A percentile compares a stretch with the other conserved stretches of the same genome.
These are phyloP conservation scores for Illadopsis cleaveri DNA, from an alignment of 2,113 vertebrate genomes.

Conservation along the genomic window DNA sequence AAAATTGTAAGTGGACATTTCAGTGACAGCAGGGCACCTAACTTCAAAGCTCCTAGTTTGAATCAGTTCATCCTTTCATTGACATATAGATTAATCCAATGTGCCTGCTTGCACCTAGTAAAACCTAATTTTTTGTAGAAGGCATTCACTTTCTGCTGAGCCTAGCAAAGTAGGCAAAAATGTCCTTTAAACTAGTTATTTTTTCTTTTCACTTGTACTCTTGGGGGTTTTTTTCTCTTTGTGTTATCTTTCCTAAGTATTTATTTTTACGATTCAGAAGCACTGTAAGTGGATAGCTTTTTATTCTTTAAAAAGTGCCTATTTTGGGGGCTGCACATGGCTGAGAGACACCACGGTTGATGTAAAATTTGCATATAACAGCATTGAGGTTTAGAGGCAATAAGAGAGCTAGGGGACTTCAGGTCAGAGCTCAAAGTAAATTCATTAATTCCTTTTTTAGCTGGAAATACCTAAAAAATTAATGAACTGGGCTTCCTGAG, in stretches of 20 bases:
- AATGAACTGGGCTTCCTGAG: slow-evolving; percentile 5
- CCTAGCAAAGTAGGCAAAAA: background rate
- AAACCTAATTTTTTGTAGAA: background rate
- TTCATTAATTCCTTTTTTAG: slow-evolving; percentile 55
- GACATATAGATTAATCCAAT: background rate
- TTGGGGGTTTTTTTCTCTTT: background rate
- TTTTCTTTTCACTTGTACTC: background rate
- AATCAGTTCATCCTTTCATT: background rate
- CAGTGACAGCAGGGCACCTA: background rate
- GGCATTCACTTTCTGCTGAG: background rate
- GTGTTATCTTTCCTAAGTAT: background rate
- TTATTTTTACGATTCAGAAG: background rate
- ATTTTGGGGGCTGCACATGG: background rate
- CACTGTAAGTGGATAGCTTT: background rate
- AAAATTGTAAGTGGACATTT: background rate
- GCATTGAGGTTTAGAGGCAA: slow-evolving; percentile 32
- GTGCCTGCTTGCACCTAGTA: background rate
- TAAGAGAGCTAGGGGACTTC: slow-evolving; percentile 21
- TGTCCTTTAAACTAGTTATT: slow-evolving; percentile 1
- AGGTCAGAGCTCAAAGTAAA: slow-evolving; percentile 54
- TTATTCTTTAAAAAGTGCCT: slow-evolving; percentile 34
- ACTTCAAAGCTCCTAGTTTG: background rate
- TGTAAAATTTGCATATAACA: slow-evolving; percentile 36
- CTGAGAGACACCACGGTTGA: background rate
- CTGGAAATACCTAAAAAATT: slow-evolving; percentile 47